Conservation (phyloP, 2,113 vertebrate species). For the Nannospalax galili region DNA sequence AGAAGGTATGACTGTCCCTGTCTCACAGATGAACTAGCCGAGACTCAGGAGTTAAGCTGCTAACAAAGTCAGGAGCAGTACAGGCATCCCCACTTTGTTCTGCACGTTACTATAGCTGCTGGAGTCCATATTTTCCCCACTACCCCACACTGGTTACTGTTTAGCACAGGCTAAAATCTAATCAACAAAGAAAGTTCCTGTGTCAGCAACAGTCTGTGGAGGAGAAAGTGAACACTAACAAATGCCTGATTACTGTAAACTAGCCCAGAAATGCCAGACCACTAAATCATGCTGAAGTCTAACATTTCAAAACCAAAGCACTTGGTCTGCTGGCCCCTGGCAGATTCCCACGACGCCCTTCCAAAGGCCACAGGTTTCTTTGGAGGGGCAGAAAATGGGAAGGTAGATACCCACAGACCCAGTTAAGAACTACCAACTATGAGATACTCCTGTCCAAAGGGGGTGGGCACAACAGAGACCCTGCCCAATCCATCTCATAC, state of each 20-base stretch:
- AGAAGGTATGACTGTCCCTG: background rate
- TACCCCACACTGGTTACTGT: background rate
- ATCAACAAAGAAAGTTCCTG: constrained; percentile 71
- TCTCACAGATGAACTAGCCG: background rate
- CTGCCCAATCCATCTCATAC: fast-evolving
- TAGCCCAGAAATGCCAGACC: constrained; percentile 71
- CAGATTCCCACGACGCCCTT: fast-evolving
- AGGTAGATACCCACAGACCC: too few species aligned
- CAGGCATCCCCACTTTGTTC: background rate
- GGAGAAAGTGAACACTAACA: constrained; percentile 71
- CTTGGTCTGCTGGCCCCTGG: background rate
- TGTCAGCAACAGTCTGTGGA: constrained; percentile 64
- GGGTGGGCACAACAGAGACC: background rate
- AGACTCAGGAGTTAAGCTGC: background rate
- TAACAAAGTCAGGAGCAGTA: background rate
- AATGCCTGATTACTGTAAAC: constrained; percentile 79
- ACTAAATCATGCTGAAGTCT: constrained; percentile 73
- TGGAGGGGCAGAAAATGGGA: background rate
- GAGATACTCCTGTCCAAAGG: background rate
- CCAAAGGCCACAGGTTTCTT: background rate
- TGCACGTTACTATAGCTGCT: background rate
- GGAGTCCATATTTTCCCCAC: background rate
- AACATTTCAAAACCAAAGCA: constrained; percentile 53
- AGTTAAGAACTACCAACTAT: background rate
- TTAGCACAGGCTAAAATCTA: constrained; percentile 61